Conservation (phyloP, 2,797 vertebrate species). For the Sebastes steindachneri region DNA sequence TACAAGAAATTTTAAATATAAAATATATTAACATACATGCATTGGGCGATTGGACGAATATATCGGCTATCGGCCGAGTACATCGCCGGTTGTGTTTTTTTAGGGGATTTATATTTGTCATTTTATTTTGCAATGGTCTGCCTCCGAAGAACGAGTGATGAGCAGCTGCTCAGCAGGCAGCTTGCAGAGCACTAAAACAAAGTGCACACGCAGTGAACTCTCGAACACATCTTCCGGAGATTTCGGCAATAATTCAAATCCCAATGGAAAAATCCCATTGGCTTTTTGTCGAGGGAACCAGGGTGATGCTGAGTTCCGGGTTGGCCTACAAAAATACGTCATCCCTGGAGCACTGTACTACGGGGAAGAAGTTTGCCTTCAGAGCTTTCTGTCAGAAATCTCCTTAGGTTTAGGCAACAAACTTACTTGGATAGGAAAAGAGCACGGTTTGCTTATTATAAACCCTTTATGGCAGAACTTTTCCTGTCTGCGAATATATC, state of each 20-base stretch:
- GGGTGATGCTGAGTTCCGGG: too few relatives aligned
- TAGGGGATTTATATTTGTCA: not conserved
- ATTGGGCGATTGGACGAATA: not conserved
- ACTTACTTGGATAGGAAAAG: too few relatives aligned
- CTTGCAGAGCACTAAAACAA: not conserved
- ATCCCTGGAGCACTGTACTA: too few relatives aligned
- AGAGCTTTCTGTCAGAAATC: not conserved
- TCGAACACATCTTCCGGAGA: not conserved
- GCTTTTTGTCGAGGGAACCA: too few relatives aligned
- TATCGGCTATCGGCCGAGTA: not conserved
- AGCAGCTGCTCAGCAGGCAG: not conserved
- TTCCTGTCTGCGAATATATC: not conserved
- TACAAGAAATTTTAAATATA: not conserved
- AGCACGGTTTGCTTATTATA: not conserved
- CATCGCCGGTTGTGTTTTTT: not conserved
- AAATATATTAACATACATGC: not conserved
- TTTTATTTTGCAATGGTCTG: not conserved
- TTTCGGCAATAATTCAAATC: too few relatives aligned
- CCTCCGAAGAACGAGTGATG: not conserved
- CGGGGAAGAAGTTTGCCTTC: not conserved
- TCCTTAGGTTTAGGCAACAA: not conserved
- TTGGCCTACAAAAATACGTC: too few relatives aligned
- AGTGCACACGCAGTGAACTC: not conserved
- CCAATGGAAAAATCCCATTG: too few relatives aligned
- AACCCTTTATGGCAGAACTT: not conserved